phyloP scores from a whole-genome alignment of 2,113 vertebrate genomes.

The Platysternon megacephalum region DNA sequence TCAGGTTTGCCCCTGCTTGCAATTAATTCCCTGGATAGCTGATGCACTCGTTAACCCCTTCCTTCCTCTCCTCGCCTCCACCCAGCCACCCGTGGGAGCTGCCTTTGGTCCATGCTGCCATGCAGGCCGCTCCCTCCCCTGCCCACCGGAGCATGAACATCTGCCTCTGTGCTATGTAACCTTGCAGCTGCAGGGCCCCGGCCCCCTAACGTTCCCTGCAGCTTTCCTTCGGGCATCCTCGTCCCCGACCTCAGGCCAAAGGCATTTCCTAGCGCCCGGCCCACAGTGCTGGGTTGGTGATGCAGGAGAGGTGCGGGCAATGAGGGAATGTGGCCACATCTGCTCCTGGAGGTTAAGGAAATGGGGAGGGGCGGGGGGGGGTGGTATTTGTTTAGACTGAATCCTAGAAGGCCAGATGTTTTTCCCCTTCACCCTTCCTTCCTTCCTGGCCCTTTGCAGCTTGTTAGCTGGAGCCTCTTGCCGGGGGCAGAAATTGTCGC shows the following conservation, averaged over 20 bases:
- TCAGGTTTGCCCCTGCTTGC: neutral
- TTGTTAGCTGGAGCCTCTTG: neutral
- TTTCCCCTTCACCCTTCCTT: neutral
- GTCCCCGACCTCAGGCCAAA: neutral
- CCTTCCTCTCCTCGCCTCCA: neutral
- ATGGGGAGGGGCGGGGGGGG: neutral
- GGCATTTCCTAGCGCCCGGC: neutral
- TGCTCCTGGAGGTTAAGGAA: neutral
- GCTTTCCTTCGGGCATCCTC: too few species aligned
- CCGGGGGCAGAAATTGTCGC: neutral
- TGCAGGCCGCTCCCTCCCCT: neutral
- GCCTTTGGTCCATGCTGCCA: neutral
- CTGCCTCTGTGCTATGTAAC: neutral
- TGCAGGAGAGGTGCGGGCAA: neutral
- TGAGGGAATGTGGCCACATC: accelerated
- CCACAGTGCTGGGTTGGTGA: neutral
- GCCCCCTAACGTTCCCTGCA: too few species aligned
- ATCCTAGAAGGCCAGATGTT: neutral
- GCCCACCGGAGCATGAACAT: neutral
- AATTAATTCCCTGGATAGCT: neutral
- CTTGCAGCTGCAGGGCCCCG: neutral
- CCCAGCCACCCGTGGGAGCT: neutral
- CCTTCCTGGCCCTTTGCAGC: conserved; percentile 49
- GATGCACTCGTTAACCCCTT: neutral
- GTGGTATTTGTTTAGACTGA: neutral